Base-by-base conservation (phyloP, 1,140 invertebrate genomes). In the Zaprionus inermis region DNA sequence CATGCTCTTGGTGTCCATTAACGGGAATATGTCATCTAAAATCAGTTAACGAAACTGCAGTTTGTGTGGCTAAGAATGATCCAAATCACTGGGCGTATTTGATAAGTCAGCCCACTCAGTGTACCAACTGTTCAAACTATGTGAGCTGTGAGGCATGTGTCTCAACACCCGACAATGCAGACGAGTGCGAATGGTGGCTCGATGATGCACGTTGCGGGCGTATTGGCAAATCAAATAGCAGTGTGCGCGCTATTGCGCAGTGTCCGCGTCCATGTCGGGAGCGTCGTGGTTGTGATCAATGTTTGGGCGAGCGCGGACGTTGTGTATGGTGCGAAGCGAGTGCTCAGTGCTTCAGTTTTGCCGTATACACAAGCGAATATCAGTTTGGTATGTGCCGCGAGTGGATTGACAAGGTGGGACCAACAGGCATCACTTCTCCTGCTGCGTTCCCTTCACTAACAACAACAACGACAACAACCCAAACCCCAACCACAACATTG, bases 241-340 rank as follows among this genome's bases (percentile, higher is more conserved):
- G 96, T n/a, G 93, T 96, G 0, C 78, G 88, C 1, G 93, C 93
- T n/a, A 93, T 93, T n/a, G 68, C 93, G 0, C 93, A 93, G 11
- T 98, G 97, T 88, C 96, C 97, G 0, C 93, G 94, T 12, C 95
- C 96, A 0, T 98, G 97, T 83, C 94, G 96, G 76, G 92, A 95
- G 75, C 94, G 97, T 12, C 93, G 91, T 2, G 95, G 95, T 78
- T 99, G 98, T 91, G 94, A 95, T 5, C 94, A 95, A 22, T 99
- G 98, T 89, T 92, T 99, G 12, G 96, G 96, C 64, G 96, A 96
- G 75, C 94, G 95, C 44, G 97, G 97, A 6, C 94, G 97, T 58
- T 99, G 98, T 92, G 97, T 98, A 0, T 99, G 98, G 98, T 99
- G 98, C 91, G 97, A 98, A 83, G 96, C 97, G 38, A 97, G 96